Evolutionary conservation across 2,888 invertebrate genomes (phyloP).

Genomic region (Brenthis daphne): DNA sequence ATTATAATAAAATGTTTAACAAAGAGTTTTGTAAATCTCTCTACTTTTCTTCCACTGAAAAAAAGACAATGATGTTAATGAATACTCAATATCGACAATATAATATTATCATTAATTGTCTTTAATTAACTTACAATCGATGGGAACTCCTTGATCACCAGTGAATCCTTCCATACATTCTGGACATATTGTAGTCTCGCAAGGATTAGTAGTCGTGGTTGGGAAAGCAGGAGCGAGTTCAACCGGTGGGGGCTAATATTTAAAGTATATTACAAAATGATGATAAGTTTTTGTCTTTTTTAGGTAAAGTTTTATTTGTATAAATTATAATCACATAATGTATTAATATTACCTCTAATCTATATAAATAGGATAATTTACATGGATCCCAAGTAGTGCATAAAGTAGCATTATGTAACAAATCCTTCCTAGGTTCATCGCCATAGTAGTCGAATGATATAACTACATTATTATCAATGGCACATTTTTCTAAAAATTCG

Average conservation of each 20-base stretch:
- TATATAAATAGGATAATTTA: slow-evolving; percentile 68
- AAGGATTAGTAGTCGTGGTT: slow-evolving; percentile 65
- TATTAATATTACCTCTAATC: slow-evolving; percentile 62
- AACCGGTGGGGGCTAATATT: slow-evolving; percentile 64
- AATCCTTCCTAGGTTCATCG: slow-evolving; percentile 74
- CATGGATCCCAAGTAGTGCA: slow-evolving; percentile 76
- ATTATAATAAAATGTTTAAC: too few relatives aligned
- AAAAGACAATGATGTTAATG: neutral
- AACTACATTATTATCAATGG: slow-evolving; percentile 73
- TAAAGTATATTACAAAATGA: slow-evolving; percentile 9
- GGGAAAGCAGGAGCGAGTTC: slow-evolving; percentile 69
- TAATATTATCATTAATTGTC: neutral
- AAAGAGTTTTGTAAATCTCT: neutral
- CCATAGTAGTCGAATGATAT: slow-evolving; percentile 76
- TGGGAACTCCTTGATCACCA: slow-evolving; percentile 51
- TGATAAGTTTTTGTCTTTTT: neutral
- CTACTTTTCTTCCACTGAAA: slow-evolving; percentile 23
- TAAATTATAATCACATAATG: too few relatives aligned
- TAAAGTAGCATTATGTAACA: slow-evolving; percentile 72
- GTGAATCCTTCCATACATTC: slow-evolving; percentile 66
- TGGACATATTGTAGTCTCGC: slow-evolving; percentile 68
- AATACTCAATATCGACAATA: neutral
- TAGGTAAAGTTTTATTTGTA: too few relatives aligned
- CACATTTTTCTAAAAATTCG: slow-evolving; percentile 64
- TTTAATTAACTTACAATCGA: slow-evolving; percentile 49